Evolutionary conservation across 2,113 vertebrate genomes (phyloP).

Genomic region (Redunca redunca): DNA sequence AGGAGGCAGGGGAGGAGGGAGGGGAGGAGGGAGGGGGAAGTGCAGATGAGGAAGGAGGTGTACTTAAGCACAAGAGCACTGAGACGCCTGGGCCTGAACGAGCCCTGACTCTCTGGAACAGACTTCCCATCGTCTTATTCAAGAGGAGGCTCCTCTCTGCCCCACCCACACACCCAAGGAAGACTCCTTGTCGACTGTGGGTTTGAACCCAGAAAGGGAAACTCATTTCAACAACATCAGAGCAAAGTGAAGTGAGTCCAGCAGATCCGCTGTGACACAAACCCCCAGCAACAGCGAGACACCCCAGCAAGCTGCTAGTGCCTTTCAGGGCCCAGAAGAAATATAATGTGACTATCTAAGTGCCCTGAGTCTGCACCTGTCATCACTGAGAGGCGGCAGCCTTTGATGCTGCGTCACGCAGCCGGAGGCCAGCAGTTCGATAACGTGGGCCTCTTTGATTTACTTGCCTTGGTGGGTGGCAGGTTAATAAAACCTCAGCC

Average conservation of each 20-base stretch:
- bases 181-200: rapidly evolving
- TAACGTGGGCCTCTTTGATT: neutral
- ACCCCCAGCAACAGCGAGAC: rapidly evolving
- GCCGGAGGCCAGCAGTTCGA: neutral
- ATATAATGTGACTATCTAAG: neutral
- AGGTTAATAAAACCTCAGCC: constrained; percentile 53
- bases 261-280: neutral
- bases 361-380: neutral
- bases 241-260: neutral
- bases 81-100: too few relatives aligned
- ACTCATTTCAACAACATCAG: neutral
- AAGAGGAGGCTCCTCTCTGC: neutral
- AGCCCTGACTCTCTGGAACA: rapidly evolving
- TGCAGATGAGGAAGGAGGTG: too few relatives aligned
- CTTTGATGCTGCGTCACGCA: neutral
- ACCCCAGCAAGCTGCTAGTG: neutral
- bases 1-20: too few relatives aligned
- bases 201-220: neutral
- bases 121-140: neutral
- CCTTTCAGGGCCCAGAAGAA: neutral
- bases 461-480: neutral
- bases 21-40: too few relatives aligned
- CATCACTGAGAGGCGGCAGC: neutral
- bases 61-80: too few relatives aligned
- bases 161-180: neutral